Conservation (phyloP, 2,797 vertebrate genomes). For the Apogon hyalosoma region DNA sequence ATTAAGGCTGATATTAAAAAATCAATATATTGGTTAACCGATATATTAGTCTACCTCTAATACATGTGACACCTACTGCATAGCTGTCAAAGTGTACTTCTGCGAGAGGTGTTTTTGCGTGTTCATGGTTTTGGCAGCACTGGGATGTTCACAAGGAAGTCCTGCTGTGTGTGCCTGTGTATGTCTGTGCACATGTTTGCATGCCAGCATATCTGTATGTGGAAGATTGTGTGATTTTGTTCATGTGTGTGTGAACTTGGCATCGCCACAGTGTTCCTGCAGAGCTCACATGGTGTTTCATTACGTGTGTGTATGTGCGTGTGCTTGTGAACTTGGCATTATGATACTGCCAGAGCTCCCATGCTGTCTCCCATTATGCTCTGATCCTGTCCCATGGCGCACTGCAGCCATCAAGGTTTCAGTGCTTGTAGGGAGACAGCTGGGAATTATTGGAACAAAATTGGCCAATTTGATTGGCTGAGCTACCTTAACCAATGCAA, state of each 20-base stretch:
- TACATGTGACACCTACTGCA: conserved; percentile 3
- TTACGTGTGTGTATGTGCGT: conserved; percentile 31
- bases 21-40: too few species aligned
- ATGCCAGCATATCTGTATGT: conserved; percentile 27
- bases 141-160: conserved; percentile 42
- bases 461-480: conserved; percentile 64
- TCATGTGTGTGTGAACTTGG: conserved; percentile 59
- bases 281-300: conserved; percentile 47
- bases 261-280: conserved; percentile 33
- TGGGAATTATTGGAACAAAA: conserved; percentile 71
- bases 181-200: conserved; percentile 17
- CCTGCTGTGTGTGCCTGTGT: conserved; percentile 34
- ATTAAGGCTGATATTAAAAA: too few species aligned
- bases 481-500: conserved; percentile 10
- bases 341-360: conserved; percentile 69
- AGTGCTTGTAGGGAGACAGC: conserved; percentile 62
- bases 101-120: conserved; percentile 23
- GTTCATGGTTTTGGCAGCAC: conserved; percentile 57
- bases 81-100: conserved; percentile 45
- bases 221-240: conserved; percentile 47
- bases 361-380: conserved; percentile 75
- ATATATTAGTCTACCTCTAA: too few species aligned
- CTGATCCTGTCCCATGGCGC: conserved; percentile 77
- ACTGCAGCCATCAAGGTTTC: conserved; percentile 69
- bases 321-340: conserved; percentile 49